Evolutionary conservation across 2,888 invertebrate genomes (phyloP).

Genomic region (Drosophila eohydei): DNA sequence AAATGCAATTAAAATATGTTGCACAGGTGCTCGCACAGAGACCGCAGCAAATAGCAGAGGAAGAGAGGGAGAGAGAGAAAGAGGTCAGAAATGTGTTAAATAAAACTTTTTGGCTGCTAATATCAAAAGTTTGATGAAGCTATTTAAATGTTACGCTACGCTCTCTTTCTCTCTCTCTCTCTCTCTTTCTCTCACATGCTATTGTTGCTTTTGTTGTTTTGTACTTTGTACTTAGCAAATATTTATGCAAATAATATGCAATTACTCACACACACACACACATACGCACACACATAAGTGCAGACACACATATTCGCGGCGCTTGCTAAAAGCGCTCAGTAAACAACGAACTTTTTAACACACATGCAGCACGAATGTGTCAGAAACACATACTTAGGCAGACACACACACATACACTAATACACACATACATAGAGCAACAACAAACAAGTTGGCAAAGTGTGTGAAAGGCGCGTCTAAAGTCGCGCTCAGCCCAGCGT

Average conservation of each 20-base stretch:
- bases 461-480: slow-evolving; percentile 47
- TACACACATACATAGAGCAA: slow-evolving; percentile 28
- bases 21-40: slow-evolving; percentile 18
- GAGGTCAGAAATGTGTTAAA: slow-evolving; percentile 31
- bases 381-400: slow-evolving; percentile 29
- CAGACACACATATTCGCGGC: slow-evolving; percentile 32
- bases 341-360: slow-evolving; percentile 65
- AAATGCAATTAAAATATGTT: slow-evolving; percentile 9
- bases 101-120: slow-evolving; percentile 41
- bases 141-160: slow-evolving; percentile 48
- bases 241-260: slow-evolving; percentile 77
- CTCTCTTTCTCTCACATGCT: neutral
- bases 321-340: slow-evolving; percentile 64
- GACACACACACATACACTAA: slow-evolving; percentile 11
- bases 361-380: slow-evolving; percentile 56
- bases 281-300: slow-evolving; percentile 21
- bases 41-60: neutral
- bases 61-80: neutral
- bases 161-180: neutral
- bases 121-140: slow-evolving; percentile 55
- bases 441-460: slow-evolving; percentile 39
- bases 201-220: slow-evolving; percentile 32
- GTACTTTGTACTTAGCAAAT: slow-evolving; percentile 58
- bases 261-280: slow-evolving; percentile 56
- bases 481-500: slow-evolving; percentile 34